These are phyloP conservation scores for Rhyacichthys aspro DNA, from an alignment of 2,797 vertebrate genomes.

Conservation along the genomic window DNA sequence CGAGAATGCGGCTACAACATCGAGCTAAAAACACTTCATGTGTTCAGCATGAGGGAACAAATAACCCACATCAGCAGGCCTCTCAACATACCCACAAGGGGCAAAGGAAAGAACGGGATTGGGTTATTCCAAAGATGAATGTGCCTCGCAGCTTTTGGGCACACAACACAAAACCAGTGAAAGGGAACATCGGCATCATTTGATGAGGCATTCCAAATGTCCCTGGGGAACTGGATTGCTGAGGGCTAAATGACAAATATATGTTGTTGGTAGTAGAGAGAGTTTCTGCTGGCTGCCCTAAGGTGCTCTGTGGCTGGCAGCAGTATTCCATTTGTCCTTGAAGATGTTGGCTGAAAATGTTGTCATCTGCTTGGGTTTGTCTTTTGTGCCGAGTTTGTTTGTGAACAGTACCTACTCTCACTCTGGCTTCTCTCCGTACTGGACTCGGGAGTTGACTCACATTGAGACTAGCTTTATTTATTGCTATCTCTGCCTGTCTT, in stretches of 20 bases:
- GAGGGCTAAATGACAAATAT: conserved; percentile 81
- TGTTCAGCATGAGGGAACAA: conserved; percentile 72
- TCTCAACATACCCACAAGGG: conserved; percentile 74
- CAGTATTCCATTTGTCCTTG: conserved; percentile 79
- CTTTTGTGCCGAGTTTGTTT: conserved; percentile 60
- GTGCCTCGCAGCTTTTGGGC: conserved; percentile 81
- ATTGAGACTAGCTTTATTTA: conserved; percentile 11
- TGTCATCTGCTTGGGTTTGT: conserved; percentile 69
- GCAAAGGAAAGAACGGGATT: conserved; percentile 65
- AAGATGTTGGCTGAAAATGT: conserved; percentile 76
- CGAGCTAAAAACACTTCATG: conserved; percentile 62
- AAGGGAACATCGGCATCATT: conserved; percentile 83
- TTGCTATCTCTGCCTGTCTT: background rate
- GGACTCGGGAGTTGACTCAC: conserved; percentile 21
- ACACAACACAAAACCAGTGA: conserved; percentile 83
- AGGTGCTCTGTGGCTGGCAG: conserved; percentile 73
- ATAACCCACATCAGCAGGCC: conserved; percentile 76
- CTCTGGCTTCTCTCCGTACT: conserved; percentile 33
- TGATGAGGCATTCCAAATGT: conserved; percentile 82
- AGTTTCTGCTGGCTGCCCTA: conserved; percentile 74
- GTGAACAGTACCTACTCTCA: conserved; percentile 43
- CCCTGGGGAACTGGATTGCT: conserved; percentile 74
- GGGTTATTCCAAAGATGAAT: conserved; percentile 84
- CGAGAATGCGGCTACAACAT: conserved; percentile 46
- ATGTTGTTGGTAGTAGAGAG: conserved; percentile 74